Evolutionary conservation across 2,888 invertebrate species (phyloP).

Genomic region (Monoplex corrugatus): DNA sequence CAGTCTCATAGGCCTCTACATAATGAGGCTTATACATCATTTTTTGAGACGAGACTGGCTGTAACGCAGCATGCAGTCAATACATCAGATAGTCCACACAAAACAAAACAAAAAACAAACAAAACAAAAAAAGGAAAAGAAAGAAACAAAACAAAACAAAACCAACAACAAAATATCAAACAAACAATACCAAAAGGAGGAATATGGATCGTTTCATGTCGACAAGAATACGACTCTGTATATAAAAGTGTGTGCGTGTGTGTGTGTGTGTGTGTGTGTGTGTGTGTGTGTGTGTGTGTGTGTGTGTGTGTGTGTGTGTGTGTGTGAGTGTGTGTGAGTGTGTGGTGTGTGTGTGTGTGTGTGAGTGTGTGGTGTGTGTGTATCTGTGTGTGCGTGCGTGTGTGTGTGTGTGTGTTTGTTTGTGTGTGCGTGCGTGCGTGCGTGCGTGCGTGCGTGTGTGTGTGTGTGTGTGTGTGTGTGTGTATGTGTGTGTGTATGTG

Average conservation of each 20-base stretch:
- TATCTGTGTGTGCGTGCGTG: background rate
- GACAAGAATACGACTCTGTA: no score
- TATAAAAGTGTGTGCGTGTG: background rate
- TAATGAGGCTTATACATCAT: no score
- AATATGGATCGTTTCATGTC: no score
- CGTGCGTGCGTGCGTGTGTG: background rate
- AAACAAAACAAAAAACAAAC: background rate
- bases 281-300: background rate
- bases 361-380: no score
- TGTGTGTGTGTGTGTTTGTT: background rate
- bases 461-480: background rate
- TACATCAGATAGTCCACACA: no score
- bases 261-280: background rate
- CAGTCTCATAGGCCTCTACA: no score
- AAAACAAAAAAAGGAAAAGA: background rate
- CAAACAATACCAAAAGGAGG: background rate
- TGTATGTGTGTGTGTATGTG: background rate
- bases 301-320: background rate
- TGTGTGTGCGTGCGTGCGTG: background rate
- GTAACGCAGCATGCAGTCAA: no score
- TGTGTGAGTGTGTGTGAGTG: background rate
- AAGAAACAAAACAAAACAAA: background rate
- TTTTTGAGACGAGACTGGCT: no score
- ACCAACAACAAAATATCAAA: background rate
- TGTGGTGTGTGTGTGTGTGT: no score